Evolutionary conservation across 2,113 vertebrate genomes (phyloP), one percentile per base, ranked within the genome.

Genomic region (Dasyprocta punctata): DNA sequence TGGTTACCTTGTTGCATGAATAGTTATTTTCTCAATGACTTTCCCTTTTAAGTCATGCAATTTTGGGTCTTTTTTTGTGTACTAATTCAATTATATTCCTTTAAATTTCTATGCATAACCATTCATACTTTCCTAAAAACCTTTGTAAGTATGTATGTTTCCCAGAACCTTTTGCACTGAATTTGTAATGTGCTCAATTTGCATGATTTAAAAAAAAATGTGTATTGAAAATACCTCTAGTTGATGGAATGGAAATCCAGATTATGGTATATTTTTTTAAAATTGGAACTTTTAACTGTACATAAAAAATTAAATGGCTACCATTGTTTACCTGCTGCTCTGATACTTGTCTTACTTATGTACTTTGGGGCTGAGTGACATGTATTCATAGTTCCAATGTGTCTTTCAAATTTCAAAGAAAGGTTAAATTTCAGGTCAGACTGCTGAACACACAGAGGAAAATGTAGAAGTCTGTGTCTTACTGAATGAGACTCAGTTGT

Each of bases 11-110:
- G 16, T 17, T 73, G n/a, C 3, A 1, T 75, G 17, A 75, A 47
- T 94, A 56, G 49, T 86, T 89, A 28, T 86, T 92, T 96, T 90
- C 87, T 89, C 24, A 44, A 22, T 90, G 63, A 88, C 17, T 77
- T 92, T n/a, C 5, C 58, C 58, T 87, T 81, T 60, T 22, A 36
- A 96, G 30, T 56, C 49, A 75, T 44, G 6, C 58, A 71, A 92
- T 89, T 88, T 96, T 60, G 54, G 61, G 73, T 65, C 4, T 71
- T 91, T 90, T 90, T 75, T 33, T 75, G 28, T 77, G 20, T 87
- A 58, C 28, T 38, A 24, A 80, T 4, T 61, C 67, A 95, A n/a
- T 90, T 82, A 38, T 38, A 19, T 78, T 65, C 28, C 22, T 89
- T 83, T 78, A 44, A 5, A 41, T 69, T 81, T 83, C 11, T 77